These are phyloP conservation scores for Aricia agestis DNA, from an alignment of 1,140 invertebrate genomes.

Conservation along the genomic window DNA sequence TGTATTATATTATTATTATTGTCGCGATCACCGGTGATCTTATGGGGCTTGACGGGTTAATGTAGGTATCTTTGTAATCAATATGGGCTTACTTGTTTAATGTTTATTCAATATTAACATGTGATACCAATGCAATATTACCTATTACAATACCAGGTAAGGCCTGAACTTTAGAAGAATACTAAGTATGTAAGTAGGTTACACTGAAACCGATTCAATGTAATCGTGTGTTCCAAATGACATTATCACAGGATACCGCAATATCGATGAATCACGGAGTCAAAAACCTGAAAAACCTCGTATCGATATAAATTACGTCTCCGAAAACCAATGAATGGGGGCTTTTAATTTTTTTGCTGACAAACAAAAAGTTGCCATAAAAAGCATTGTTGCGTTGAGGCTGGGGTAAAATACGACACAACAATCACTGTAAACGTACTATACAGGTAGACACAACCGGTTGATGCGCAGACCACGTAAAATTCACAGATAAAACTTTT, in stretches of 20 bases:
- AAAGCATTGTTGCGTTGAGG: slow-evolving; percentile 28
- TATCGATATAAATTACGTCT: slow-evolving; percentile 1
- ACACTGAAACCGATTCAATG: too few species aligned
- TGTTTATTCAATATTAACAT: too few species aligned
- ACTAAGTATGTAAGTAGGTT: too few species aligned
- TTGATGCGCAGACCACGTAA: slow-evolving; percentile 29
- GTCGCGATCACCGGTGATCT: too few species aligned
- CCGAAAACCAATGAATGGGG: background rate
- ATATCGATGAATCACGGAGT: background rate
- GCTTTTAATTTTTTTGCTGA: slow-evolving; percentile 15
- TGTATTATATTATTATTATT: too few species aligned
- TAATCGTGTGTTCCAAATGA: too few species aligned
- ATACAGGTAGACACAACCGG: slow-evolving; percentile 48
- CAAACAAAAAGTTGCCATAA: slow-evolving; percentile 14
- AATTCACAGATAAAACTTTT: slow-evolving; percentile 33
- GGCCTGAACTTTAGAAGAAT: too few species aligned
- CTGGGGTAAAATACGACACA: slow-evolving; percentile 51
- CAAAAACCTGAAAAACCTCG: background rate
- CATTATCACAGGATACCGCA: background rate
- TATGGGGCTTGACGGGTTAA: too few species aligned
- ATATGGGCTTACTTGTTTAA: too few species aligned
- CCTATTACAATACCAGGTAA: too few species aligned
- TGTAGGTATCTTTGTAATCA: too few species aligned
- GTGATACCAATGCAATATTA: too few species aligned
- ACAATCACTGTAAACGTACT: slow-evolving; percentile 56